Percentiles rank a stretch among this genome's conserved stretches.
Conservation (phyloP, 2,888 invertebrate species). For the Myopa tessellatipennis region DNA sequence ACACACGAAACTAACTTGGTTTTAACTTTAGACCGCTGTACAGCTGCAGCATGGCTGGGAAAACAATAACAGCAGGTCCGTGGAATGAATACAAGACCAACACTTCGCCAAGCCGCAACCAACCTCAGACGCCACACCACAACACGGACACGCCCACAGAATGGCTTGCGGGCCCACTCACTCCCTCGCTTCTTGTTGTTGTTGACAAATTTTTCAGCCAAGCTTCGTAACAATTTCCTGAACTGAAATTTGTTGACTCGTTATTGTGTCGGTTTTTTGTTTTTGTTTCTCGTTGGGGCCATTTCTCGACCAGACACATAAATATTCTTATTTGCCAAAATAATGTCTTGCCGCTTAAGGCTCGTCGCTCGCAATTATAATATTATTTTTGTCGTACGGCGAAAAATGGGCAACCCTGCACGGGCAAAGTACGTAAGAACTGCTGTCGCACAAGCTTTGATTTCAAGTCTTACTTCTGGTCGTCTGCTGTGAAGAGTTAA, state of each 20-base stretch:
- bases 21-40: constrained; percentile 39
- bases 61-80: constrained; percentile 31
- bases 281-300: constrained; percentile 6
- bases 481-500: too few relatives aligned
- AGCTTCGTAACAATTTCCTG: constrained; percentile 16
- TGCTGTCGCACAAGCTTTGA: neutral
- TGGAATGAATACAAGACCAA: constrained; percentile 5
- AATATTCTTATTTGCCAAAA: constrained; percentile 63
- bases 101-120: constrained; percentile 16
- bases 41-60: constrained; percentile 23
- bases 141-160: constrained; percentile 6
- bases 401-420: neutral
- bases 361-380: constrained; percentile 37
- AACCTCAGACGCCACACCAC: constrained; percentile 14
- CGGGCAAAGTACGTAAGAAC: neutral
- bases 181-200: neutral
- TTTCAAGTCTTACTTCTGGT: too few relatives aligned
- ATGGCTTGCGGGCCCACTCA: neutral
- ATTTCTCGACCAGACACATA: constrained; percentile 58
- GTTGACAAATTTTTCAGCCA: constrained; percentile 25
- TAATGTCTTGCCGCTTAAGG: constrained; percentile 51
- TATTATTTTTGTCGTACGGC: constrained; percentile 29
- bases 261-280: neutral
- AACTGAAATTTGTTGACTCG: neutral
- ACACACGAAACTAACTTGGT: constrained; percentile 19